A percentile compares a stretch with the other conserved stretches of the same genome.
Evolutionary conservation across 2,113 vertebrate genomes (phyloP).

Genomic region (Tetraodon nigroviridis): DNA sequence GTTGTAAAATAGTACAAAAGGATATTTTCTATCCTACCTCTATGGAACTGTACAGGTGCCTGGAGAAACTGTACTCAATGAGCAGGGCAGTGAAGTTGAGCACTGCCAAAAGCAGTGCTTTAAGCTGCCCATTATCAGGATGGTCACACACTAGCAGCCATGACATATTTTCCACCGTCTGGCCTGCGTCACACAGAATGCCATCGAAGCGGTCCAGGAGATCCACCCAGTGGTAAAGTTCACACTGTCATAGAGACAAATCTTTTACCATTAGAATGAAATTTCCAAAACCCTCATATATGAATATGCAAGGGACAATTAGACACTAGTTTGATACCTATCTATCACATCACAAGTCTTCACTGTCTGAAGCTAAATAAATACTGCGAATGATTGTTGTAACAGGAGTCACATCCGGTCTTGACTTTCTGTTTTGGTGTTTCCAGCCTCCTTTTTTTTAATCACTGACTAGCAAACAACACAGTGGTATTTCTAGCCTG

Average conservation of each 20-base stretch:
- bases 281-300: background rate
- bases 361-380: background rate
- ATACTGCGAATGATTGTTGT: too few relatives aligned
- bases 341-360: too few relatives aligned
- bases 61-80: constrained; percentile 96
- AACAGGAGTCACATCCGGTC: too few relatives aligned
- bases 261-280: background rate
- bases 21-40: constrained; percentile 74
- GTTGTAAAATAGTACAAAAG: background rate
- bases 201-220: constrained; percentile 94
- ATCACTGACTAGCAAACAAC: background rate
- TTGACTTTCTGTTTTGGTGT: background rate
- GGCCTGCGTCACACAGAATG: constrained; percentile 90
- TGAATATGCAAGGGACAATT: background rate
- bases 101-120: constrained; percentile 89
- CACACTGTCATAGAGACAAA: constrained; percentile 74
- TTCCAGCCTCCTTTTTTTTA: background rate
- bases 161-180: constrained; percentile 92
- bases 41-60: constrained; percentile 96
- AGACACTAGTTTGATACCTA: too few relatives aligned
- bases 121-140: constrained; percentile 86
- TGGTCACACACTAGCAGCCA: constrained; percentile 95
- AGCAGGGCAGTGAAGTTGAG: constrained; percentile 95
- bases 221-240: constrained; percentile 98
- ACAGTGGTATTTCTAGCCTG: background rate